A percentile compares a stretch with the other conserved stretches of the same genome.
phyloP scores from a whole-genome alignment of 2,113 vertebrate genomes.

The Rousettus leschenaultii region DNA sequence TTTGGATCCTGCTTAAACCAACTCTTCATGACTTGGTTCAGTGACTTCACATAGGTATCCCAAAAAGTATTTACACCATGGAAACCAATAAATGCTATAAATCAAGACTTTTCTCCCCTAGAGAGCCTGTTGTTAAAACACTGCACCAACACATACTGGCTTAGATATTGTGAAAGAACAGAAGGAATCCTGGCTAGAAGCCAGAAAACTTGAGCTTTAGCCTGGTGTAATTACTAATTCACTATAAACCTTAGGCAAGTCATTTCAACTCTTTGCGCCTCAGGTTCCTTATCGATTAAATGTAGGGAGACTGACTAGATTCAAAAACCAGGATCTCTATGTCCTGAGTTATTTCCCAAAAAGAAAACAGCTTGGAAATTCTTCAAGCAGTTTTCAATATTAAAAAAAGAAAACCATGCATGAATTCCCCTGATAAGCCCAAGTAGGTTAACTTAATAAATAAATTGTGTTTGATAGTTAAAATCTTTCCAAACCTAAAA shows the following conservation, averaged over 20 bases:
- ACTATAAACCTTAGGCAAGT: not conserved
- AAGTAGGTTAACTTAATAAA: not conserved
- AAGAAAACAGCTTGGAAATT: not conserved
- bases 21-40: not conserved
- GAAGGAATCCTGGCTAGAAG: not conserved
- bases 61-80: not conserved
- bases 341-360: not conserved
- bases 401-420: not conserved
- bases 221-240: not conserved
- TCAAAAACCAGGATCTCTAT: not conserved
- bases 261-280: not conserved
- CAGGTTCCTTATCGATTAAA: not conserved
- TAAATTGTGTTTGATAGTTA: not conserved
- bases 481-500: not conserved
- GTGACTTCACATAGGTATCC: not conserved
- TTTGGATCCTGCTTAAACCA: no score
- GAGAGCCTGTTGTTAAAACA: not conserved
- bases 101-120: accelerated
- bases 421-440: not conserved
- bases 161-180: not conserved
- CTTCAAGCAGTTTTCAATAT: not conserved
- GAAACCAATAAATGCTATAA: not conserved
- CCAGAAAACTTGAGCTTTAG: not conserved
- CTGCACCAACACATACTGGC: not conserved
- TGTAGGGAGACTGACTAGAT: not conserved